Percentiles rank a stretch among this genome's conserved stretches.
These are phyloP conservation scores for Xiphydria camelus DNA, from an alignment of 2,888 invertebrate species.

Conservation along the genomic window DNA sequence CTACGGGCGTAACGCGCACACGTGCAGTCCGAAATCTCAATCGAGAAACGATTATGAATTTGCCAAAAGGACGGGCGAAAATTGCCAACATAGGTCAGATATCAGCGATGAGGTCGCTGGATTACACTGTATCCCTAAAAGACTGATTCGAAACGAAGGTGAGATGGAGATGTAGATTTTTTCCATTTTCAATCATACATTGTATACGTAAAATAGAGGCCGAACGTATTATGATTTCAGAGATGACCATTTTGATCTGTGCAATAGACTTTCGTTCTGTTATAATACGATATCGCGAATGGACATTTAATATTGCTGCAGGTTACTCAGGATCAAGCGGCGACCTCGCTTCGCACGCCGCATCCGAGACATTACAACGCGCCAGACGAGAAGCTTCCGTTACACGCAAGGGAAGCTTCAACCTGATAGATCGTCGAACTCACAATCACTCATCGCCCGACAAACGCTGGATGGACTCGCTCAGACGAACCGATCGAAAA, in stretches of 20 bases:
- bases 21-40: constrained; percentile 3
- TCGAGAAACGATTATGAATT: constrained; percentile 5
- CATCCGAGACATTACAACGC: constrained; percentile 40
- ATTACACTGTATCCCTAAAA: constrained; percentile 27
- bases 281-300: too few relatives aligned
- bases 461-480: constrained; percentile 63
- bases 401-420: constrained; percentile 50
- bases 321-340: constrained; percentile 45
- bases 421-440: constrained; percentile 35
- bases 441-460: constrained; percentile 47
- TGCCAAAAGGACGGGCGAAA: constrained; percentile 20
- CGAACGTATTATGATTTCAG: neutral
- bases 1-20: constrained; percentile 13
- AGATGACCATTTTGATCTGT: too few relatives aligned
- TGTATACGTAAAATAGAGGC: too few relatives aligned
- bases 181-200: too few relatives aligned
- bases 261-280: too few relatives aligned
- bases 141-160: constrained; percentile 40
- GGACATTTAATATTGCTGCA: constrained; percentile 14
- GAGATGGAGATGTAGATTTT: constrained; percentile 7
- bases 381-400: constrained; percentile 38
- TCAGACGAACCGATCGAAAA: constrained; percentile 60
- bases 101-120: constrained; percentile 25
- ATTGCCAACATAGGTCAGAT: constrained; percentile 22
- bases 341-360: constrained; percentile 38